A percentile compares a stretch with the other conserved stretches of the same genome.
These are phyloP conservation scores for Diabrotica balteata DNA, from an alignment of 2,888 invertebrate genomes.

Conservation along the genomic window DNA sequence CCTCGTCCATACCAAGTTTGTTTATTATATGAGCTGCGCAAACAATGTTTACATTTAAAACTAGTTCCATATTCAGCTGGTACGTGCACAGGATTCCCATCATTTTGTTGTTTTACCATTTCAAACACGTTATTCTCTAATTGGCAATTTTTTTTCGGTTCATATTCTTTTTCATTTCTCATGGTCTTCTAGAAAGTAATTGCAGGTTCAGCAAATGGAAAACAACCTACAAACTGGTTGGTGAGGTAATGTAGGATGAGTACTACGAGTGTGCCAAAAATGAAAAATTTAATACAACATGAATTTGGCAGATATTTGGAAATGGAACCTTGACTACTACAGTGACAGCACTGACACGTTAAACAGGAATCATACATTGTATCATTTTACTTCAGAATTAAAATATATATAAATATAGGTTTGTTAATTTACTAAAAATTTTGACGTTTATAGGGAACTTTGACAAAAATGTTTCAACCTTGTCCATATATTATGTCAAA, in stretches of 20 bases:
- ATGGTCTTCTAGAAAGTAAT: neutral
- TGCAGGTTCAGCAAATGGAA: constrained; percentile 16
- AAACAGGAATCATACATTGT: neutral
- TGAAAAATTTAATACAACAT: constrained; percentile 27
- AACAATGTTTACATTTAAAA: neutral
- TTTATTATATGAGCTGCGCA: neutral
- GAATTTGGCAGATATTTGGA: constrained; percentile 23
- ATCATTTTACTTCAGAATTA: too few relatives aligned
- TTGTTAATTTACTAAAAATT: too few relatives aligned
- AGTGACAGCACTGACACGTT: constrained; percentile 29
- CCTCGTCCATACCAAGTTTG: neutral
- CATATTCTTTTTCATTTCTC: too few relatives aligned
- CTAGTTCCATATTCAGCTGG: too few relatives aligned
- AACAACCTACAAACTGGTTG: constrained; percentile 11
- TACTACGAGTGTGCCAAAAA: constrained; percentile 3
- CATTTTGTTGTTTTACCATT: too few relatives aligned
- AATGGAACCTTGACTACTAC: constrained; percentile 12
- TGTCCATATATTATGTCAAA: too few relatives aligned
- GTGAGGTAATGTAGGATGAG: neutral
- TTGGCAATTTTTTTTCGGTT: too few relatives aligned
- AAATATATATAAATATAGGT: too few relatives aligned
- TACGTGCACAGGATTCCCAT: too few relatives aligned
- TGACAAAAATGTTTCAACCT: too few relatives aligned
- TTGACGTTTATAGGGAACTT: too few relatives aligned
- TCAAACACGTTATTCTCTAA: too few relatives aligned